phyloP scores from a whole-genome alignment of 1,140 invertebrate genomes.

The Magallana ariakensis region DNA sequence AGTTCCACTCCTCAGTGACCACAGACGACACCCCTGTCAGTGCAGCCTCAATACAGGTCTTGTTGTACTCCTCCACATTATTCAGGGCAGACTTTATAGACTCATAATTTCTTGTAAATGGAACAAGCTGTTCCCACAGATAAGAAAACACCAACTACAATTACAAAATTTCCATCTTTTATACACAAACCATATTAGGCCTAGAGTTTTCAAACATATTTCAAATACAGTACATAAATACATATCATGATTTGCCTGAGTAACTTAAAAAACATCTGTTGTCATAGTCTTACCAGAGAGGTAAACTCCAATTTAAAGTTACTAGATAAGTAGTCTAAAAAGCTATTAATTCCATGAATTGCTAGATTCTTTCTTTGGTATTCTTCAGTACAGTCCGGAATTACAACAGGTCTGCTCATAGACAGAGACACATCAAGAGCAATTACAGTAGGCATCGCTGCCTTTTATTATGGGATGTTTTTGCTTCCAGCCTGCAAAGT shows the following conservation, averaged over 20 bases:
- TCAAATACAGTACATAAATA: no score
- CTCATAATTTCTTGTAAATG: slow-evolving; percentile 93
- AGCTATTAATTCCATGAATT: slow-evolving; percentile 89
- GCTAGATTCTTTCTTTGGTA: slow-evolving; percentile 88
- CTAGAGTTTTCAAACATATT: no score
- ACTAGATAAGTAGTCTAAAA: slow-evolving; percentile 90
- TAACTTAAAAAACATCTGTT: no score
- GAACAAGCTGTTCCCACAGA: slow-evolving; percentile 87
- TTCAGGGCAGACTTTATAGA: slow-evolving; percentile 86
- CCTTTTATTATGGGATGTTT: not conserved
- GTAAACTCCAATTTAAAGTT: slow-evolving; percentile 95
- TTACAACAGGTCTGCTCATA: slow-evolving; percentile 85
- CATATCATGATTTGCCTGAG: no score
- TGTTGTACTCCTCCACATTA: slow-evolving; percentile 89
- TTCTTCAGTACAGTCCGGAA: slow-evolving; percentile 80
- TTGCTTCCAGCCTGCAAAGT: no score
- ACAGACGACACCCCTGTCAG: slow-evolving; percentile 88
- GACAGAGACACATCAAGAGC: slow-evolving; percentile 89
- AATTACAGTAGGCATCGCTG: slow-evolving; percentile 89
- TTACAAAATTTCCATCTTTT: no score
- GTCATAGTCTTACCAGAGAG: slow-evolving; percentile 84
- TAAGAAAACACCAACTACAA: slow-evolving; percentile 88
- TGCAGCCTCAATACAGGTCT: slow-evolving; percentile 89
- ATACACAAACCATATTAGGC: no score
- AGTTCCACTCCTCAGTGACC: slow-evolving; percentile 91